A percentile compares a stretch with the other conserved stretches of the same genome.
Conservation (phyloP, 1,140 invertebrate species). For the Heliothis subflexa region DNA sequence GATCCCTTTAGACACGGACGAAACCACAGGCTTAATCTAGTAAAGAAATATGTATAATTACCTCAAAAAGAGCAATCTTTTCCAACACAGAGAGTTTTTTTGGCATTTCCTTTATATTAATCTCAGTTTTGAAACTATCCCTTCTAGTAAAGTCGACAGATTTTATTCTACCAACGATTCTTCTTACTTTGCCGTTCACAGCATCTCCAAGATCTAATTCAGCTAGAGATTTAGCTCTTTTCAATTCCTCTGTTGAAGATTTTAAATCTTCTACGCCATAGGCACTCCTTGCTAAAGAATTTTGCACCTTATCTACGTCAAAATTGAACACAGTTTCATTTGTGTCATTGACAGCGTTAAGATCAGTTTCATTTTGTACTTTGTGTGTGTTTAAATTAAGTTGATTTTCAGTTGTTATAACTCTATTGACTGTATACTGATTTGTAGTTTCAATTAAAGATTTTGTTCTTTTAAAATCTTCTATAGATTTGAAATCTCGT, state of each 20-base stretch:
- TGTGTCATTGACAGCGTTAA: not conserved
- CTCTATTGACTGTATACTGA: no score
- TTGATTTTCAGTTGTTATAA: no score
- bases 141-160: conserved; percentile 60
- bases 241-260: conserved; percentile 48
- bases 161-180: conserved; percentile 69
- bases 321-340: conserved; percentile 18
- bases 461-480: no score
- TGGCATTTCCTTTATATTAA: conserved; percentile 61
- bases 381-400: not conserved
- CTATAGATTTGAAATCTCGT: no score
- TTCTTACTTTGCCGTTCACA: conserved; percentile 67
- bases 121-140: conserved; percentile 54
- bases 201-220: conserved; percentile 67
- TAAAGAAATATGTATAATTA: conserved; percentile 40
- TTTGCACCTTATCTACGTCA: not conserved
- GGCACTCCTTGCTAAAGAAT: not conserved
- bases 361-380: not conserved
- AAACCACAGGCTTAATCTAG: not conserved
- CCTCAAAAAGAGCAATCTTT: conserved; percentile 77
- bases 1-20: no score
- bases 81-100: conserved; percentile 67
- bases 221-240: conserved; percentile 63
- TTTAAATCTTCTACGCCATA: not conserved
- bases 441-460: no score